Percentiles rank a stretch among this genome's conserved stretches.
Conservation (phyloP, 2,797 vertebrate species). For the Columba guinea region DNA sequence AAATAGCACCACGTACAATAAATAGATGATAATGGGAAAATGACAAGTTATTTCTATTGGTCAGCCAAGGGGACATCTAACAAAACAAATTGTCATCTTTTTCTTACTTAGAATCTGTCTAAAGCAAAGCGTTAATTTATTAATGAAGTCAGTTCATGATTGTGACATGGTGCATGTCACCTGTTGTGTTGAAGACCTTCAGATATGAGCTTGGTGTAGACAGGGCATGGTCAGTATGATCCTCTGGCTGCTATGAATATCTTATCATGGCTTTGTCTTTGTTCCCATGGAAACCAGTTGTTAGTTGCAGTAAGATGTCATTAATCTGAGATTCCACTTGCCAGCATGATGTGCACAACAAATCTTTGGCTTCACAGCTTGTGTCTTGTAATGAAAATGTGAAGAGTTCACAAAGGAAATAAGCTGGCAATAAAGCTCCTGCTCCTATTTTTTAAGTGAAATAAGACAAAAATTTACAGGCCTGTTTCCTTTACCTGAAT, state of each 20-base stretch:
- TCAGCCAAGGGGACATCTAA: not conserved
- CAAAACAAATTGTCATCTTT: not conserved
- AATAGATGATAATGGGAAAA: not conserved
- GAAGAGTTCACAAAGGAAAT: not conserved
- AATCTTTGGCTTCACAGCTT: constrained; percentile 31
- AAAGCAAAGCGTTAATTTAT: not conserved
- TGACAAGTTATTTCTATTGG: not conserved
- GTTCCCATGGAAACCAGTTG: constrained; percentile 61
- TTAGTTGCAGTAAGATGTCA: constrained; percentile 33
- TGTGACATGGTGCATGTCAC: not conserved
- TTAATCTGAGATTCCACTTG: constrained; percentile 60
- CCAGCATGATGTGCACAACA: constrained; percentile 25
- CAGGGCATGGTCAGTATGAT: not conserved
- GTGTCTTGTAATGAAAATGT: not conserved
- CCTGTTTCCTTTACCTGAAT: not conserved
- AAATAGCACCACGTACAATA: not conserved
- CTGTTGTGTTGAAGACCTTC: not conserved
- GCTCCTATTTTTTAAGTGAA: not conserved
- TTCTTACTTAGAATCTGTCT: not conserved
- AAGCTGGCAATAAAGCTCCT: not conserved
- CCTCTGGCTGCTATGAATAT: not conserved
- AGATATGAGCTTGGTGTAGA: not conserved
- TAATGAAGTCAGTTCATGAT: not conserved
- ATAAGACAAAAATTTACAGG: not conserved
- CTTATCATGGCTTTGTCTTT: constrained; percentile 14